Evolutionary conservation across 2,113 vertebrate species (phyloP).

Genomic region (Merops nubicus): DNA sequence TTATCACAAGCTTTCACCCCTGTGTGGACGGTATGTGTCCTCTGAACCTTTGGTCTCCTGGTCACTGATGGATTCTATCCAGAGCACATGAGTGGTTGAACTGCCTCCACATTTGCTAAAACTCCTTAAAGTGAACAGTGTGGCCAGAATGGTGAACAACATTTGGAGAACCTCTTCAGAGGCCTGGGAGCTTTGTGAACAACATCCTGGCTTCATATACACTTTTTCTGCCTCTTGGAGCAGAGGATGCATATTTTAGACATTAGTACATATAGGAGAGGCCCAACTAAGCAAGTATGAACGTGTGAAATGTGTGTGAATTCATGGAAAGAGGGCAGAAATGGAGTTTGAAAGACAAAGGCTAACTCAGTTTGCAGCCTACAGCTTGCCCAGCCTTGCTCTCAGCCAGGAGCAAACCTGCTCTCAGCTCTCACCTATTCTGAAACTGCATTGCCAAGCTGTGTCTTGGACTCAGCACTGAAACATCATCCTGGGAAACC

Average conservation of each 20-base stretch:
- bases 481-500: slow-evolving; percentile 71
- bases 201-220: neutral
- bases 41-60: neutral
- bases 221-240: neutral
- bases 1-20: neutral
- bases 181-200: neutral
- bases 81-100: neutral
- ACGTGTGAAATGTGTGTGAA: neutral
- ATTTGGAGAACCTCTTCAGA: neutral
- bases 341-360: neutral
- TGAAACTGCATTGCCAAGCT: slow-evolving; percentile 66
- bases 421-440: slow-evolving; percentile 68
- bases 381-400: no score
- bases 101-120: neutral
- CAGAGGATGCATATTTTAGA: neutral
- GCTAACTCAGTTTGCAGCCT: neutral
- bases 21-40: neutral
- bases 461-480: slow-evolving; percentile 60
- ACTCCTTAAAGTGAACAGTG: neutral
- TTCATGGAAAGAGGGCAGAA: neutral
- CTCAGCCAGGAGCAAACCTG: neutral
- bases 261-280: neutral
- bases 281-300: neutral
- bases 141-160: neutral
- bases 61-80: neutral